Percentiles rank a stretch among this genome's conserved stretches.
These are phyloP conservation scores for Hapalemur alaotrensis DNA, from an alignment of 2,797 vertebrate species.

Conservation along the genomic window DNA sequence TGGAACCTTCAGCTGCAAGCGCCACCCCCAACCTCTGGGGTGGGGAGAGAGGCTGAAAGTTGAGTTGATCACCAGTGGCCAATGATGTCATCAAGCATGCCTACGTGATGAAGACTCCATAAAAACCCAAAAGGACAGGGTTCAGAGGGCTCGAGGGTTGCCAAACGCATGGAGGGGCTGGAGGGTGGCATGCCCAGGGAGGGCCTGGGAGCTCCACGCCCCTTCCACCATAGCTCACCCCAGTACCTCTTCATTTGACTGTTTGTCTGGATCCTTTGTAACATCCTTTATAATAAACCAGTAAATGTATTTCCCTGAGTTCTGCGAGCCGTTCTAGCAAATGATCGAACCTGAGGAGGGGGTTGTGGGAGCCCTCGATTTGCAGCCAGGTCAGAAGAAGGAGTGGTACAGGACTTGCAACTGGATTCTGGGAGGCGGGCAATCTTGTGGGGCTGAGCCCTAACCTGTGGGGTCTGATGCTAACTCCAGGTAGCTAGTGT, in stretches of 20 bases:
- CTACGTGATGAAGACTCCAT: neutral
- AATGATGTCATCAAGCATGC: neutral
- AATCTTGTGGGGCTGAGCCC: neutral
- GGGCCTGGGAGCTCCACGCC: neutral
- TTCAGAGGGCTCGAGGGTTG: neutral
- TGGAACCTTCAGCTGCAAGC: neutral
- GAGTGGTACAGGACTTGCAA: neutral
- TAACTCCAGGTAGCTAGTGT: neutral
- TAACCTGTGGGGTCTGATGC: neutral
- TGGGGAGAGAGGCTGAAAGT: neutral
- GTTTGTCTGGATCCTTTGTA: neutral
- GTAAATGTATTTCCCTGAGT: neutral
- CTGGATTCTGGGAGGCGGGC: neutral
- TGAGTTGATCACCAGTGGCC: neutral
- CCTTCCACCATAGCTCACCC: neutral
- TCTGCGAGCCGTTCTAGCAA: neutral
- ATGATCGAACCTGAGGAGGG: no score
- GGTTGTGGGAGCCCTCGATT: neutral
- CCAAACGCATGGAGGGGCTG: neutral
- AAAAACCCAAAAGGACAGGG: neutral
- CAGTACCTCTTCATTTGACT: neutral
- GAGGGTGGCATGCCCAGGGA: neutral
- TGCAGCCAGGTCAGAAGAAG: neutral
- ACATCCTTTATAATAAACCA: neutral
- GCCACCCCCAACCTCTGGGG: neutral